Evolutionary conservation across 2,888 invertebrate species (phyloP).

Genomic region (Drosophila suboccidentalis): DNA sequence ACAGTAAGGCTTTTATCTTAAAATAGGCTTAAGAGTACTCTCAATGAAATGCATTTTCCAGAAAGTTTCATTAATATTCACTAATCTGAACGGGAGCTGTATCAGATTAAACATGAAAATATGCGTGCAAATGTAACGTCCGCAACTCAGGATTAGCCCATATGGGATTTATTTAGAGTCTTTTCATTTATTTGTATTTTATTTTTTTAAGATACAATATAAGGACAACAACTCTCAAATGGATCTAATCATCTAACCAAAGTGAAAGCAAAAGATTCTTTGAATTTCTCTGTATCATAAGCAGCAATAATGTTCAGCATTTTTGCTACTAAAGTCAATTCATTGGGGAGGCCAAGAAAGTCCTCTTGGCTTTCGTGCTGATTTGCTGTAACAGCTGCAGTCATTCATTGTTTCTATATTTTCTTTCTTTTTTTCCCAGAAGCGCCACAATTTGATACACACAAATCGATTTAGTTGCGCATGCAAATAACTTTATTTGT

Average conservation of each 20-base stretch:
- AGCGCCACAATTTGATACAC: constrained; percentile 70
- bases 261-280: constrained; percentile 19
- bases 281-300: constrained; percentile 2
- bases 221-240: neutral
- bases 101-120: no score
- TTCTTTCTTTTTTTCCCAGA: constrained; percentile 28
- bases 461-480: constrained; percentile 79
- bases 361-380: constrained; percentile 14
- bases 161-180: no score
- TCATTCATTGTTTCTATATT: constrained; percentile 45
- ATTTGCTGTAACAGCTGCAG: constrained; percentile 44
- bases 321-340: constrained; percentile 27
- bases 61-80: no score
- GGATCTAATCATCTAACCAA: neutral
- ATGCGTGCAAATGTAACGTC: no score
- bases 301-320: constrained; percentile 13
- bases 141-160: no score
- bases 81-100: no score
- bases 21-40: no score
- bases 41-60: no score
- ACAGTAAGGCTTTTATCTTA: no score
- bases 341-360: constrained; percentile 6
- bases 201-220: no score
- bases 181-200: no score
- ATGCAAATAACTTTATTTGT: constrained; percentile 81